Evolutionary conservation across 2,888 invertebrate species (phyloP).

Genomic region (Rhagium mordax): DNA sequence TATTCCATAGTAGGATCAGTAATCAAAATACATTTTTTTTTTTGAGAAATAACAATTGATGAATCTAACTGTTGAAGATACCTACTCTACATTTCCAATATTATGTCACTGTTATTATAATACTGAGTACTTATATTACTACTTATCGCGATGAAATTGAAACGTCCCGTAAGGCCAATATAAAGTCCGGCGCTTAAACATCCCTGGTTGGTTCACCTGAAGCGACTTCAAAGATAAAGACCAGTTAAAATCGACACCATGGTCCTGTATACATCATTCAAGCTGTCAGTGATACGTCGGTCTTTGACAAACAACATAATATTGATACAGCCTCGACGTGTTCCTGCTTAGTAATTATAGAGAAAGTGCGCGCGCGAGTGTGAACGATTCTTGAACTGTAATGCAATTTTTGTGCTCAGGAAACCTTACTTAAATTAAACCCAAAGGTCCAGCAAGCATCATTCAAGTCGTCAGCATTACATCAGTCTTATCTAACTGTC

Average conservation of each 20-base stretch:
- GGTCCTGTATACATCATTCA: conserved; percentile 19
- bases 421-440: conserved; percentile 1
- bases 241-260: conserved; percentile 33
- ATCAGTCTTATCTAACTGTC: conserved; percentile 62
- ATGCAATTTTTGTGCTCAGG: neutral
- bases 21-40: no score
- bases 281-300: conserved; percentile 22
- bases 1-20: no score
- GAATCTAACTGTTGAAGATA: no score
- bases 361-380: neutral
- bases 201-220: conserved; percentile 34
- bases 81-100: no score
- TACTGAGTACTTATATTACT: neutral
- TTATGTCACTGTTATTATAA: neutral
- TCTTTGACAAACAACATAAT: conserved; percentile 42
- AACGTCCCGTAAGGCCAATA: neutral
- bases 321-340: neutral
- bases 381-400: neutral
- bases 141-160: neutral
- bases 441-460: conserved; percentile 45
- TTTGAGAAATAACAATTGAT: no score
- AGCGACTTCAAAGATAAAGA: conserved; percentile 40
- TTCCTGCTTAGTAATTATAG: neutral
- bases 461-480: conserved; percentile 62
- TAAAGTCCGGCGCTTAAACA: conserved; percentile 10